These are phyloP conservation scores for Dicrostonyx torquatus DNA, from an alignment of 2,797 vertebrate species.

Conservation along the genomic window DNA sequence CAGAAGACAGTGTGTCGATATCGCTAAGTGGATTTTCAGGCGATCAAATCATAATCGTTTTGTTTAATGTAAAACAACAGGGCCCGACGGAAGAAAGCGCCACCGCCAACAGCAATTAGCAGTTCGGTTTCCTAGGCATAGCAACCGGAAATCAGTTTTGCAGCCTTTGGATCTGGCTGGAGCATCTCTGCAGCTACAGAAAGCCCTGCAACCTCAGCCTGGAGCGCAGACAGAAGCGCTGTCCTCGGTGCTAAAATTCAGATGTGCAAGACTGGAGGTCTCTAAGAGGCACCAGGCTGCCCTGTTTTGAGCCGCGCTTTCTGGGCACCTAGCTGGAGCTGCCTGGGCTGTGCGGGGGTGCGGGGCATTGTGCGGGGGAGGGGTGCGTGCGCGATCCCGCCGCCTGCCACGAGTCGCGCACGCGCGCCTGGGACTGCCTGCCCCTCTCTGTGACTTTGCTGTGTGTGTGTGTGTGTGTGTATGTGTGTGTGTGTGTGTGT, in stretches of 20 bases:
- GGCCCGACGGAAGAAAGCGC: conserved; percentile 13
- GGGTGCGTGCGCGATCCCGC: conserved; percentile 73
- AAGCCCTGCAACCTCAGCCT: neutral
- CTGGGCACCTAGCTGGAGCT: neutral
- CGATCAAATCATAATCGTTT: conserved; percentile 19
- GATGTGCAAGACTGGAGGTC: neutral
- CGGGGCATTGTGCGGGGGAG: conserved; percentile 30
- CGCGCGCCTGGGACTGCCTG: conserved; percentile 78
- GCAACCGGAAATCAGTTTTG: conserved; percentile 68
- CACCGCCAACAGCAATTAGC: neutral
- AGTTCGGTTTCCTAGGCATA: neutral
- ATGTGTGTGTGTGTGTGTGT: neutral
- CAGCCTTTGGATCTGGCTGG: conserved; percentile 44
- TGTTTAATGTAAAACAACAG: neutral
- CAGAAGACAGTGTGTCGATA: neutral
- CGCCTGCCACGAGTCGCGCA: conserved; percentile 73
- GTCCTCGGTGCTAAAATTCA: conserved; percentile 82
- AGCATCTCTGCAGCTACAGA: conserved; percentile 11
- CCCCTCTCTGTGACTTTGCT: conserved; percentile 66
- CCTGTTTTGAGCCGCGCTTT: neutral
- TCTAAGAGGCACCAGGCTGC: neutral
- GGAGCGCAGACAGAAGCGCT: neutral
- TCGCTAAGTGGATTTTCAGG: neutral
- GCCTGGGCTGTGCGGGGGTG: conserved; percentile 24
- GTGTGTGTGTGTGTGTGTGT: conserved; percentile 31